Percentiles rank a stretch among this genome's conserved stretches.
phyloP scores from a whole-genome alignment of 2,113 vertebrate species.

The Paramormyrops kingsleyae region DNA sequence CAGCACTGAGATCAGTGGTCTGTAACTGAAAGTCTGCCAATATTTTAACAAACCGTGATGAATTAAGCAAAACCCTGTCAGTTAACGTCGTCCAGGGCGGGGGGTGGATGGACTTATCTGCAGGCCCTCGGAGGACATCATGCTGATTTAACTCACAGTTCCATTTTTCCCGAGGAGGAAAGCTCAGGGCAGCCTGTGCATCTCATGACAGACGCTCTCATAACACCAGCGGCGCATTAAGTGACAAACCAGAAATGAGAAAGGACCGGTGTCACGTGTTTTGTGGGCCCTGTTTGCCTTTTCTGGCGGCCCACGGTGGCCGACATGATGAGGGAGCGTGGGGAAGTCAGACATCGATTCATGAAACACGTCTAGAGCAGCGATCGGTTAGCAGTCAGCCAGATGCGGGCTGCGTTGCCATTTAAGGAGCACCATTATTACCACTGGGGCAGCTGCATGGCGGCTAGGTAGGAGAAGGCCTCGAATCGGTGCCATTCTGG shows the following conservation, averaged over 20 bases:
- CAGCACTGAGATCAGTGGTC: background rate
- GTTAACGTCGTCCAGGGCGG: background rate
- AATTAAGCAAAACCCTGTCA: background rate
- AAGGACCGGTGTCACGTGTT: background rate
- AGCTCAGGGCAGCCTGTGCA: background rate
- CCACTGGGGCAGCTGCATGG: background rate
- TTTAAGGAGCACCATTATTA: background rate
- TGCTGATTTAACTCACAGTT: background rate
- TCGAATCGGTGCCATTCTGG: background rate
- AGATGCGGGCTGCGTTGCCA: background rate
- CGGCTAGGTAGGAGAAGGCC: background rate
- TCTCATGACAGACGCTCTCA: background rate
- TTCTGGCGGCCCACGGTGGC: accelerated
- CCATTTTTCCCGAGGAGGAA: background rate
- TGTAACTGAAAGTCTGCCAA: background rate
- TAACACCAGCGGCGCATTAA: background rate
- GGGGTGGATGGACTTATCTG: background rate
- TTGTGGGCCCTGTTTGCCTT: background rate
- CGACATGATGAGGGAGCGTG: background rate
- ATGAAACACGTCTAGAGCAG: background rate
- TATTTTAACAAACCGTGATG: background rate
- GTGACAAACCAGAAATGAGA: background rate
- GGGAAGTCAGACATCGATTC: background rate
- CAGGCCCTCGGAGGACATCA: background rate
- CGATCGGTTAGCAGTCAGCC: background rate